phyloP scores from a whole-genome alignment of 2,888 invertebrate genomes.

The Pseudoips prasinana region DNA sequence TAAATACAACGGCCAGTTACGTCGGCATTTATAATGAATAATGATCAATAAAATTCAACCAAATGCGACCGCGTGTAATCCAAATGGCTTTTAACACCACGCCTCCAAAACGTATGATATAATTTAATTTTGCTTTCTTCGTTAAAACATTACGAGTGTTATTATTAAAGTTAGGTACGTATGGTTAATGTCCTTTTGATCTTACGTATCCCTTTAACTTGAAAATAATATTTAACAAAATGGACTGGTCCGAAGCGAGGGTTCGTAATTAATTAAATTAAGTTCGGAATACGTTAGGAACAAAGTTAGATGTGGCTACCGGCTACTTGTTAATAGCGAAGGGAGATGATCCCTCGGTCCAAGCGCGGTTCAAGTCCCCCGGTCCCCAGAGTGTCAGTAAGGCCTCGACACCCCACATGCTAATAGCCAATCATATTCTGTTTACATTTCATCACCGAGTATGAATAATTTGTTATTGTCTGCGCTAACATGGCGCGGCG shows the following conservation, averaged over 20 bases:
- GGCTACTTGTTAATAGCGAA: conserved; percentile 71
- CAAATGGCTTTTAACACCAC: conserved; percentile 40
- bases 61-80: conserved; percentile 52
- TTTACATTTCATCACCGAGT: conserved; percentile 80
- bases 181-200: conserved; percentile 52
- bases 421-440: conserved; percentile 82
- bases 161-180: too few species aligned
- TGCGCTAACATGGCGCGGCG: conserved; percentile 63
- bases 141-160: conserved; percentile 42
- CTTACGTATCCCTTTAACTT: conserved; percentile 52
- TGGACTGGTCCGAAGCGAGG: conserved; percentile 58
- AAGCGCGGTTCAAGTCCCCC: conserved; percentile 35
- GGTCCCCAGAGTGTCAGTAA: conserved; percentile 52
- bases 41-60: conserved; percentile 68
- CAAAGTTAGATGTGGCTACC: conserved; percentile 69
- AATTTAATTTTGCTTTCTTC: conserved; percentile 50
- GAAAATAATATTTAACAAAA: conserved; percentile 74
- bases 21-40: conserved; percentile 66
- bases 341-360: conserved; percentile 66
- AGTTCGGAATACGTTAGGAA: conserved; percentile 74
- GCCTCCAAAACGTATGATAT: conserved; percentile 38
- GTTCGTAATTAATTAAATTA: conserved; percentile 78
- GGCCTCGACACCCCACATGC: conserved; percentile 64
- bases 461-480: conserved; percentile 82
- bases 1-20: conserved; percentile 54